Evolutionary conservation across 1,140 invertebrate genomes (phyloP).

Genomic region (Aphis craccivora): DNA sequence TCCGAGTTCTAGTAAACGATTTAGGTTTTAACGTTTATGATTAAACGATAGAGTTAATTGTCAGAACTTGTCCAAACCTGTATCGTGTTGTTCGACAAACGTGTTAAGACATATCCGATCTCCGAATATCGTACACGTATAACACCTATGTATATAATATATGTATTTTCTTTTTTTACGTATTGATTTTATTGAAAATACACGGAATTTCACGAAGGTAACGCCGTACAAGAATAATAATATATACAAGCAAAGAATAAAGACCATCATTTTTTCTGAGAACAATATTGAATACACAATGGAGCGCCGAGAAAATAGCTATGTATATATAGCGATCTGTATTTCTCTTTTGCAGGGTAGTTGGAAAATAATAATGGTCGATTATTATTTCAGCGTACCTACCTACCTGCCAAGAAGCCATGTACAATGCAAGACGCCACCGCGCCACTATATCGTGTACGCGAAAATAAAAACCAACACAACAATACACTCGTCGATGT

Average conservation of each 20-base stretch:
- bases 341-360: background rate
- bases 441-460: background rate
- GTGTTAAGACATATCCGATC: background rate
- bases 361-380: background rate
- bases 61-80: background rate
- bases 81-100: background rate
- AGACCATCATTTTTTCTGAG: background rate
- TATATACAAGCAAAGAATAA: background rate
- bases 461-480: background rate
- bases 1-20: background rate
- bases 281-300: conserved; percentile 24
- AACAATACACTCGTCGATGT: background rate
- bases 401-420: background rate
- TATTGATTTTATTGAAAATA: background rate
- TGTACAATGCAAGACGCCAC: background rate
- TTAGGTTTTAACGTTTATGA: background rate
- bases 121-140: background rate
- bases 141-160: background rate
- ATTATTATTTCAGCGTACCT: background rate
- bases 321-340: background rate
- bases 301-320: background rate
- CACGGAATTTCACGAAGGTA: background rate
- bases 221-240: background rate
- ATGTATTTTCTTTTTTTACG: background rate
- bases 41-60: background rate